Percentiles rank a stretch among this genome's conserved stretches.
These are phyloP conservation scores for Triops cancriformis DNA, from an alignment of 1,140 invertebrate genomes.

Conservation along the genomic window DNA sequence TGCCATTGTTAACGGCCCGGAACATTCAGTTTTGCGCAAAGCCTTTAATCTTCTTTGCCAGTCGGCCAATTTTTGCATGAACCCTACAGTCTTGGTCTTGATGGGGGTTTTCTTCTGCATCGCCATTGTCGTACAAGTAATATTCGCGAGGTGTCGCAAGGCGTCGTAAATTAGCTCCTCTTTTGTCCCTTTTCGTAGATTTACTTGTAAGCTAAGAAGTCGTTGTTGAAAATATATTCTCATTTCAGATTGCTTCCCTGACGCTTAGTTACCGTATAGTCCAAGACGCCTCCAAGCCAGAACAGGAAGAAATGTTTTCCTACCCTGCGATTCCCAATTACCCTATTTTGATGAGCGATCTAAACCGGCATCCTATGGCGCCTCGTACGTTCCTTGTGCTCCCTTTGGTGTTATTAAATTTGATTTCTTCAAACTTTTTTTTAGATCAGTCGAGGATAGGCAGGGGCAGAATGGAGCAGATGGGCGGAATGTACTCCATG, in stretches of 20 bases:
- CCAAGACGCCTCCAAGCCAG: neutral
- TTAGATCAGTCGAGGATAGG: neutral
- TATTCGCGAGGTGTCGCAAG: neutral
- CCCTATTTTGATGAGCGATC: neutral
- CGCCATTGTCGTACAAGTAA: slow-evolving; percentile 18
- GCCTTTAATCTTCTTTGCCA: slow-evolving; percentile 24
- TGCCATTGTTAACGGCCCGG: neutral
- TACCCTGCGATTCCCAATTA: neutral
- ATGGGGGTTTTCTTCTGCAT: slow-evolving; percentile 19
- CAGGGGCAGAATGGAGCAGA: neutral
- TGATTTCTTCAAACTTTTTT: neutral
- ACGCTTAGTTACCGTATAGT: slow-evolving; percentile 21
- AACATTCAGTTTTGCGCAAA: slow-evolving; percentile 11
- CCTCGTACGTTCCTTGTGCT: neutral
- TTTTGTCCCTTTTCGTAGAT: no score
- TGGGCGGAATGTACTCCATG: no score
- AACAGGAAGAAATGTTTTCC: neutral
- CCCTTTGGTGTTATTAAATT: neutral
- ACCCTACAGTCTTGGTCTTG: slow-evolving; percentile 19
- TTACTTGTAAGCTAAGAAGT: no score
- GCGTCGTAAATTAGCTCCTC: no score
- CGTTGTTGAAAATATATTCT: neutral
- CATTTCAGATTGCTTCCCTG: slow-evolving; percentile 20
- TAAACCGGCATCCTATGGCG: neutral
- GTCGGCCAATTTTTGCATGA: slow-evolving; percentile 20